These are phyloP conservation scores for Psilanteris sp. DNA, from an alignment of 1,140 invertebrate species.

Conservation along the genomic window DNA sequence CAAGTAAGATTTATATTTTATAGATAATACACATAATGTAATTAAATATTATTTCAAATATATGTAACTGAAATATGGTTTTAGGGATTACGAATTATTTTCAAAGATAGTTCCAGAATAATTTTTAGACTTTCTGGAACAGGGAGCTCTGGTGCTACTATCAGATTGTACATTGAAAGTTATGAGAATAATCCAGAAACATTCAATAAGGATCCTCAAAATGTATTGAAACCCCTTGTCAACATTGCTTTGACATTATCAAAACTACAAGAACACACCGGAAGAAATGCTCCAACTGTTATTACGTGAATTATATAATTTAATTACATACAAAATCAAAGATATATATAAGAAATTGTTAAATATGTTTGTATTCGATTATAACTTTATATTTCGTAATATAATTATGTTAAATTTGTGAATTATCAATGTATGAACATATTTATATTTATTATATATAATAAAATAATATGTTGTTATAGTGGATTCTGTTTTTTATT, in stretches of 20 bases:
- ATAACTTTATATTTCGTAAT: too few relatives aligned
- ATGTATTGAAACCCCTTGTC: slow-evolving; percentile 92
- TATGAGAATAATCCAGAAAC: slow-evolving; percentile 86
- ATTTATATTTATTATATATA: too few relatives aligned
- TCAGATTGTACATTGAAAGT: slow-evolving; percentile 95
- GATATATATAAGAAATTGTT: too few relatives aligned
- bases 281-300: slow-evolving; percentile 94
- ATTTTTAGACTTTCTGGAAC: slow-evolving; percentile 97
- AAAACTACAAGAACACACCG: slow-evolving; percentile 91
- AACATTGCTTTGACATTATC: slow-evolving; percentile 93
- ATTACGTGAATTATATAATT: slow-evolving; percentile 99
- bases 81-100: slow-evolving; percentile 95
- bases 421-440: too few relatives aligned
- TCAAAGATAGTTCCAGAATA: slow-evolving; percentile 95
- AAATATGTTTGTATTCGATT: too few relatives aligned
- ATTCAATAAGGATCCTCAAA: slow-evolving; percentile 87
- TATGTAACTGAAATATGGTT: too few relatives aligned
- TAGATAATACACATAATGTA: too few relatives aligned
- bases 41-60: too few relatives aligned
- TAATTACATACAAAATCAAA: too few relatives aligned
- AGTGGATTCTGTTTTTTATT: too few relatives aligned
- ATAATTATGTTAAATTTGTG: too few relatives aligned
- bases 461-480: too few relatives aligned
- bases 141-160: slow-evolving; percentile 97
- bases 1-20: slow-evolving; percentile 86